phyloP scores from a whole-genome alignment of 2,113 vertebrate genomes.

The Gallinago media region DNA sequence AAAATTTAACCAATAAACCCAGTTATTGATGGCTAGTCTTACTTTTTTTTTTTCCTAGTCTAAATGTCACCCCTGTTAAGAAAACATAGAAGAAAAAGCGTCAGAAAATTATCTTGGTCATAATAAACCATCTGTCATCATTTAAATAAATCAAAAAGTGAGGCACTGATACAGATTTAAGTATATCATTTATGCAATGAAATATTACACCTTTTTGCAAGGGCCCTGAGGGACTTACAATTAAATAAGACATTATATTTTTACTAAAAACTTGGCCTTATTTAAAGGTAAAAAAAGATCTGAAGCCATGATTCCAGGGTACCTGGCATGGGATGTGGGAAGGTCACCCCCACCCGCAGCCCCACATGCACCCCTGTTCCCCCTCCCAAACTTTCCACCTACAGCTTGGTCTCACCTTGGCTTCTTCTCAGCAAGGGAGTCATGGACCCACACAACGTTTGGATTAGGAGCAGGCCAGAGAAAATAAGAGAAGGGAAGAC shows the following conservation, averaged over 20 bases:
- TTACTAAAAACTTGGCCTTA: background rate
- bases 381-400: too few species aligned
- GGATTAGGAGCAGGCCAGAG: background rate
- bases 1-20: conserved; percentile 30
- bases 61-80: conserved; percentile 34
- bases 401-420: background rate
- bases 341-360: background rate
- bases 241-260: background rate
- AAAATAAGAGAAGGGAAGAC: background rate
- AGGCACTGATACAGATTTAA: background rate
- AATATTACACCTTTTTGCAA: background rate
- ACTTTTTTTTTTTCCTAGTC: background rate
- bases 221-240: background rate
- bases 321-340: accelerated
- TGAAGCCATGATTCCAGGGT: background rate
- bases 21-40: background rate
- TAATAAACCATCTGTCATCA: conserved; percentile 24
- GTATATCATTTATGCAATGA: background rate
- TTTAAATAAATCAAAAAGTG: conserved; percentile 8
- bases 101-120: conserved; percentile 10
- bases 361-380: accelerated
- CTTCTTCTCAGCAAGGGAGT: background rate
- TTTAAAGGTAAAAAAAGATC: background rate
- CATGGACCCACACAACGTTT: background rate
- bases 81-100: background rate